Percentiles rank a stretch among this genome's conserved stretches.
These are phyloP conservation scores for Scopus umbretta DNA, from an alignment of 2,113 vertebrate species.

Conservation along the genomic window DNA sequence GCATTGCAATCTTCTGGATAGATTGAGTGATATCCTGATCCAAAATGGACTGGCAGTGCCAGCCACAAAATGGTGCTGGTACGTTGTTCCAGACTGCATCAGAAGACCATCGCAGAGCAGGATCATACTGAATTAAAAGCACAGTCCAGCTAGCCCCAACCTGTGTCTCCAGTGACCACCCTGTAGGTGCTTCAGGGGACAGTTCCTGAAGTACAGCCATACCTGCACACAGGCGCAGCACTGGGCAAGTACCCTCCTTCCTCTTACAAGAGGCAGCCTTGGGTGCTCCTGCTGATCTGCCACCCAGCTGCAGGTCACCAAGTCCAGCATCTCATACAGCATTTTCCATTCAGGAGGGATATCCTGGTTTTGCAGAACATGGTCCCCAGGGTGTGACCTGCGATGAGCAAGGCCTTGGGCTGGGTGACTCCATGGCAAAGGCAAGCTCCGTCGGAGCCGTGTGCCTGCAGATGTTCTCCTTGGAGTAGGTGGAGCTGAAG, in stretches of 20 bases:
- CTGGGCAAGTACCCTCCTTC: neutral
- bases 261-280: neutral
- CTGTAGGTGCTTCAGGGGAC: neutral
- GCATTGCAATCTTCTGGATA: neutral
- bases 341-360: neutral
- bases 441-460: fast-evolving
- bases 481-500: neutral
- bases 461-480: neutral
- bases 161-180: neutral
- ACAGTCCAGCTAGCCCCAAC: neutral
- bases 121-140: neutral
- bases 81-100: neutral
- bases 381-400: neutral
- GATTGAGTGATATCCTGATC: neutral
- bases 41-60: neutral
- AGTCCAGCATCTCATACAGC: neutral
- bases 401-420: neutral
- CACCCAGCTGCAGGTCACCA: neutral
- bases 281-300: neutral
- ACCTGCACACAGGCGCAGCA: neutral
- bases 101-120: neutral
- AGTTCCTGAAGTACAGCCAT: neutral
- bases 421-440: neutral
- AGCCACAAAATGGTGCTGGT: neutral
- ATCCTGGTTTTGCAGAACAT: neutral